phyloP scores from a whole-genome alignment of 2,797 vertebrate genomes.

The Dryobates pubescens region DNA sequence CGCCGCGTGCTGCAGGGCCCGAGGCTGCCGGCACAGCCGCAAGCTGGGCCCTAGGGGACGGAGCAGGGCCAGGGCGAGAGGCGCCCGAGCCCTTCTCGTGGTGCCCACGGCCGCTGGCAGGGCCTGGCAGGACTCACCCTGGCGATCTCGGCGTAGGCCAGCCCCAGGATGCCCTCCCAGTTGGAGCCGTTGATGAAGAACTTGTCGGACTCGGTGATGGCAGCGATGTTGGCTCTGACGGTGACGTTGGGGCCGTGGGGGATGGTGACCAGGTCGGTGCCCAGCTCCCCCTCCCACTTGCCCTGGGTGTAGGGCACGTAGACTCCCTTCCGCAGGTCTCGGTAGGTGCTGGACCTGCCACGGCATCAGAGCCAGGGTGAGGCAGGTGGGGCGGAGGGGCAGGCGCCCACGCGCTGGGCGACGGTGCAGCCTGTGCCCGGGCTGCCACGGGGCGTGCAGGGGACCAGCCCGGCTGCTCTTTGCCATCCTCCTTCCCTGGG shows the following conservation, averaged over 20 bases:
- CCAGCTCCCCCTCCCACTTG: conserved; percentile 97
- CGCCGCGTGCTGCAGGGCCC: background rate
- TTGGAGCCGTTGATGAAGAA: conserved; percentile 99
- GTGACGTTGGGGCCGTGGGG: conserved; percentile 94
- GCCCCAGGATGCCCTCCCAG: conserved; percentile 97
- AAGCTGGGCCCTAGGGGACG: rapidly evolving
- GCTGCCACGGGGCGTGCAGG: background rate
- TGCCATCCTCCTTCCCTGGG: background rate
- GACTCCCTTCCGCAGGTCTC: conserved; percentile 90
- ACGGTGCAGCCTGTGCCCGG: background rate
- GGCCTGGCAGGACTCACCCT: conserved; percentile 80
- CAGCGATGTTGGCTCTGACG: conserved; percentile 94
- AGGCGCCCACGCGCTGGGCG: rapidly evolving
- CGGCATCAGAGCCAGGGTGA: rapidly evolving
- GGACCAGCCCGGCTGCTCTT: background rate
- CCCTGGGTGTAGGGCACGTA: conserved; percentile 99
- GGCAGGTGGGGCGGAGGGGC: rapidly evolving
- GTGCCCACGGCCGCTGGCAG: background rate
- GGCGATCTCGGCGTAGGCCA: conserved; percentile 96
- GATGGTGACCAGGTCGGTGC: conserved; percentile 94
- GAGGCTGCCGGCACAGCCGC: background rate
- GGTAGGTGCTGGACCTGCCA: conserved; percentile 89
- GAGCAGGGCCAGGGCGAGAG: background rate
- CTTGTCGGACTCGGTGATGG: conserved; percentile 96
- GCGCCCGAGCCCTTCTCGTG: rapidly evolving